Conservation (phyloP, 1,140 invertebrate genomes). For the Orchesella cincta region DNA sequence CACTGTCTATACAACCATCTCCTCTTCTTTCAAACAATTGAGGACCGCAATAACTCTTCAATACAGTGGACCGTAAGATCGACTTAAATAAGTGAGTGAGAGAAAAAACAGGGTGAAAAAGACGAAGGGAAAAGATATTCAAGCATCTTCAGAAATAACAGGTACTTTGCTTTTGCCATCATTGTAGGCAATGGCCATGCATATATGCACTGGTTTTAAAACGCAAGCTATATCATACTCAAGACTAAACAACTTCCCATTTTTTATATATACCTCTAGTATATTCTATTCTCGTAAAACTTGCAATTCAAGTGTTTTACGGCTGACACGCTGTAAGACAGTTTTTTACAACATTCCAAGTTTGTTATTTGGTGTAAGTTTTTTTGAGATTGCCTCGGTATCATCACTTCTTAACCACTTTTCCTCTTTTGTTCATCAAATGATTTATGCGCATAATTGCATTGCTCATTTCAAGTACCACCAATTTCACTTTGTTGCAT, state of each 20-base stretch:
- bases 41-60: background rate
- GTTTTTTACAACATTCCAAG: conserved; percentile 17
- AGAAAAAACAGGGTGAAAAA: background rate
- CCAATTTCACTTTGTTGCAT: too few species aligned
- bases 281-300: conserved; percentile 13
- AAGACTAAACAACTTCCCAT: background rate
- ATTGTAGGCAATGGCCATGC: too few species aligned
- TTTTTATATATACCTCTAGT: background rate
- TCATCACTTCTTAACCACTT: too few species aligned
- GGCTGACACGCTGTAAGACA: background rate
- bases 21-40: background rate
- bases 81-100: background rate
- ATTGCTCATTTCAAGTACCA: too few species aligned
- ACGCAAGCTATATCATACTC: too few species aligned
- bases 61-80: background rate
- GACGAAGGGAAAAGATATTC: background rate
- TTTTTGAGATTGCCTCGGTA: conserved; percentile 7
- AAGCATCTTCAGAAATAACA: background rate
- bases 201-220: too few species aligned
- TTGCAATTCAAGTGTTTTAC: conserved; percentile 18
- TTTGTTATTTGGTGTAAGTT: background rate
- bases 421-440: background rate
- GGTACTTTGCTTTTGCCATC: background rate
- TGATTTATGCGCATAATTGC: conserved; percentile 21
- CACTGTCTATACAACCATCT: background rate